phyloP scores from a whole-genome alignment of 2,888 invertebrate species.

The Dorcus parallelipipedus region DNA sequence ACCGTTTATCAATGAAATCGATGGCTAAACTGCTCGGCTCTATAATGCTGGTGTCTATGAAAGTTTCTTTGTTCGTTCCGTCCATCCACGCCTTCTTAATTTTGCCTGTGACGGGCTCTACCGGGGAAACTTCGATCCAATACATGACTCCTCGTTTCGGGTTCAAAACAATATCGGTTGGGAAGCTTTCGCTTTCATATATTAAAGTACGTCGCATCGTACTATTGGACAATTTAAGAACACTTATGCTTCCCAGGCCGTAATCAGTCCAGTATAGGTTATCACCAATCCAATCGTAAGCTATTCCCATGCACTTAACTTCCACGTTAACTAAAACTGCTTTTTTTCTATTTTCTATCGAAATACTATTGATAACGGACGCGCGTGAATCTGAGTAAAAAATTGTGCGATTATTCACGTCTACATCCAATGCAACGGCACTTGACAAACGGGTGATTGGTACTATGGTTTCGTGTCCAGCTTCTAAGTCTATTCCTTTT shows the following conservation, averaged over 20 bases:
- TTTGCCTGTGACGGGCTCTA: slow-evolving; percentile 51
- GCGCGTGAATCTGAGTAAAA: slow-evolving; percentile 50
- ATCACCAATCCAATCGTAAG: slow-evolving; percentile 78
- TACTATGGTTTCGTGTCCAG: slow-evolving; percentile 57
- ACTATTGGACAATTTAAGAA: slow-evolving; percentile 61
- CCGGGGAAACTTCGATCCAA: slow-evolving; percentile 70
- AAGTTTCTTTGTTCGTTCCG: slow-evolving; percentile 59
- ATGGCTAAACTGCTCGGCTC: slow-evolving; percentile 77
- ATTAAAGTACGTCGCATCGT: slow-evolving; percentile 57
- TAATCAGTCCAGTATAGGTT: slow-evolving; percentile 82
- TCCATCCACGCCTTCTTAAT: slow-evolving; percentile 74
- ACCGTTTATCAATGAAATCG: slow-evolving; percentile 54
- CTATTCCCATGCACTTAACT: slow-evolving; percentile 69
- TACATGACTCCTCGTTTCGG: slow-evolving; percentile 70
- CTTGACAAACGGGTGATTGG: slow-evolving; percentile 69
- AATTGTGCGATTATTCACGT: slow-evolving; percentile 57
- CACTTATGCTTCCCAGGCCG: slow-evolving; percentile 64
- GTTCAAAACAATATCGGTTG: slow-evolving; percentile 60
- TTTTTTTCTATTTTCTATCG: not conserved
- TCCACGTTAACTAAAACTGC: slow-evolving; percentile 52
- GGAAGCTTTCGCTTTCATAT: slow-evolving; percentile 56
- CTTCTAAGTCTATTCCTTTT: slow-evolving; percentile 57
- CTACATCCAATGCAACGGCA: slow-evolving; percentile 63
- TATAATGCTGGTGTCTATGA: slow-evolving; percentile 55
- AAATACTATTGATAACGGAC: not conserved